phyloP scores from a whole-genome alignment of 2,888 invertebrate genomes.

The Zaprionus bogoriensis region DNA sequence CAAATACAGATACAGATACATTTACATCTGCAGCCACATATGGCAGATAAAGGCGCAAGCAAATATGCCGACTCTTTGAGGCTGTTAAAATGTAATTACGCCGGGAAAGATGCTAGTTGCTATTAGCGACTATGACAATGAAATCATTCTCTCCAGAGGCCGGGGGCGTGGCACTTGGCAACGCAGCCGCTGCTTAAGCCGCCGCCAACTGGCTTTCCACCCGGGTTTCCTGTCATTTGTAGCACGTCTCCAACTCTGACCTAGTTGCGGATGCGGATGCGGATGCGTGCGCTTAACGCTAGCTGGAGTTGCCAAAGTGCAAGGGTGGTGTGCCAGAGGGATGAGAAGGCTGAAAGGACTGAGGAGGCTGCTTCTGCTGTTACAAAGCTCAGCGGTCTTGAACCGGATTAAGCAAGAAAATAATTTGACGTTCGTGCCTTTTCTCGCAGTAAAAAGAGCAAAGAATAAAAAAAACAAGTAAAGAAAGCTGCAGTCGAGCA shows the following conservation, averaged over 20 bases:
- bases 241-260: constrained; percentile 51
- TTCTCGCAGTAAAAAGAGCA: constrained; percentile 53
- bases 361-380: constrained; percentile 13
- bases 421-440: constrained; percentile 79
- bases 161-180: constrained; percentile 19
- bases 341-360: background rate
- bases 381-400: constrained; percentile 72
- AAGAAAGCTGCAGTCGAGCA: too few species aligned
- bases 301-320: background rate
- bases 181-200: constrained; percentile 50
- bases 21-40: constrained; percentile 4
- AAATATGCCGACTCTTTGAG: constrained; percentile 65
- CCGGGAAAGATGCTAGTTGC: constrained; percentile 62
- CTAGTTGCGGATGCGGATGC: constrained; percentile 65
- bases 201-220: background rate
- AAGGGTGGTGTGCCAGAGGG: background rate
- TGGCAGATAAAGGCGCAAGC: constrained; percentile 50
- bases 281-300: constrained; percentile 36
- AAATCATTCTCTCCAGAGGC: constrained; percentile 49
- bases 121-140: constrained; percentile 77
- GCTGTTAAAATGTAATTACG: constrained; percentile 77
- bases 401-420: constrained; percentile 78
- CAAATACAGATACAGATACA: constrained; percentile 15
- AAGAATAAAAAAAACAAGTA: constrained; percentile 20
- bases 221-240: constrained; percentile 64